Evolutionary conservation across 2,888 invertebrate genomes (phyloP).

Genomic region (Altica lythri): DNA sequence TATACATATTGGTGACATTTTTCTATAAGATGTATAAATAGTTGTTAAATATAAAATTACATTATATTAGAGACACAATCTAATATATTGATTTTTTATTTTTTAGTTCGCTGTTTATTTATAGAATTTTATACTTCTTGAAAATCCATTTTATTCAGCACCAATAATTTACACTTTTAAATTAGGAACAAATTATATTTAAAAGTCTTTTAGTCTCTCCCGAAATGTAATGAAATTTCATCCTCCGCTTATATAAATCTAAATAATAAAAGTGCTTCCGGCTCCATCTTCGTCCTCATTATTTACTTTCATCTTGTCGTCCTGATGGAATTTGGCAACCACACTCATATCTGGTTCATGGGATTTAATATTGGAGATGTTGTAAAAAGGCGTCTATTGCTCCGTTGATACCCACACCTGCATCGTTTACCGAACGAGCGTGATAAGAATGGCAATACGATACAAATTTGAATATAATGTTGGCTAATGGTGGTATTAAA

Average conservation of each 20-base stretch:
- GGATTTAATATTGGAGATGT: conserved; percentile 16
- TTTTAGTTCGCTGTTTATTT: no score
- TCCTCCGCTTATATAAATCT: conserved; percentile 18
- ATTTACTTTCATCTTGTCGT: conserved; percentile 19
- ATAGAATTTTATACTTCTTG: no score
- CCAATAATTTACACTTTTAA: no score
- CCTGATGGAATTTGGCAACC: conserved; percentile 20
- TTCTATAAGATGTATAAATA: no score
- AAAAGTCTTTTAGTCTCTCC: conserved; percentile 5
- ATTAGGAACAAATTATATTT: no score
- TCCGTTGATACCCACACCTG: conserved; percentile 9
- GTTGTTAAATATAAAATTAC: no score
- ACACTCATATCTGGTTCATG: conserved; percentile 19
- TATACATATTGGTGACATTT: no score
- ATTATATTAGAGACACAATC: no score
- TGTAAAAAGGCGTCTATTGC: neutral
- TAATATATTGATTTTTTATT: no score
- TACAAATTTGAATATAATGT: conserved; percentile 20
- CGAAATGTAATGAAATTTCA: conserved; percentile 17
- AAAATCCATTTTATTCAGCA: no score
- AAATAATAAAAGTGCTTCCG: conserved; percentile 22
- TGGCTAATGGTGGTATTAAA: conserved; percentile 10
- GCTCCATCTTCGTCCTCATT: conserved; percentile 16
- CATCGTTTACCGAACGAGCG: conserved; percentile 11
- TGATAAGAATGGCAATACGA: conserved; percentile 6